A percentile compares a stretch with the other conserved stretches of the same genome.
phyloP scores from a whole-genome alignment of 2,888 invertebrate genomes.

The Incurvaria masculella region DNA sequence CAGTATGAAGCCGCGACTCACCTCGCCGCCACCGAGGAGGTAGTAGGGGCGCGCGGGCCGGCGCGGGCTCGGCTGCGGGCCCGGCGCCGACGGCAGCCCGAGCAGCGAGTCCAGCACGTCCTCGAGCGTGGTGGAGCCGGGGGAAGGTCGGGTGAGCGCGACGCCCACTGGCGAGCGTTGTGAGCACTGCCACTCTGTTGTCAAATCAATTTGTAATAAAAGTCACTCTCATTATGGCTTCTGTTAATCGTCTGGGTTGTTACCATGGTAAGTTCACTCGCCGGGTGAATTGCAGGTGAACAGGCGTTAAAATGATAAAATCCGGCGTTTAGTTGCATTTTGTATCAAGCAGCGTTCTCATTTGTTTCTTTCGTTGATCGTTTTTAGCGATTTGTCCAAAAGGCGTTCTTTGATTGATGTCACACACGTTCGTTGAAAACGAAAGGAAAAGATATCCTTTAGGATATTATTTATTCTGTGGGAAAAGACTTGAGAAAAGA shows the following conservation, averaged over 20 bases:
- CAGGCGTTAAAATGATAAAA: background rate
- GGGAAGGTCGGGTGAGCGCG: constrained; percentile 63
- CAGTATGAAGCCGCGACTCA: no score
- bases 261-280: no score
- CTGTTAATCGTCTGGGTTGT: background rate
- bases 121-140: constrained; percentile 85
- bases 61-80: constrained; percentile 57
- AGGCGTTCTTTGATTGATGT: no score
- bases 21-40: constrained; percentile 49
- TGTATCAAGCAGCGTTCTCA: no score
- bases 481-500: no score
- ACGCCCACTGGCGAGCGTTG: constrained; percentile 46
- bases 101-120: constrained; percentile 91
- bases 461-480: no score
- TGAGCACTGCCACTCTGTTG: constrained; percentile 53
- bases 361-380: no score
- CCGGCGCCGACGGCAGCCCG: constrained; percentile 78
- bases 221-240: background rate
- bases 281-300: no score
- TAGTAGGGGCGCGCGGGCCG: constrained; percentile 47
- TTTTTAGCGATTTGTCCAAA: no score
- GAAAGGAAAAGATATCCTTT: no score
- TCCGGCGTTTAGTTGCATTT: no score
- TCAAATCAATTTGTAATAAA: background rate
- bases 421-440: no score